Conservation (phyloP, 2,797 vertebrate genomes). For the Euthynnus affinis region DNA sequence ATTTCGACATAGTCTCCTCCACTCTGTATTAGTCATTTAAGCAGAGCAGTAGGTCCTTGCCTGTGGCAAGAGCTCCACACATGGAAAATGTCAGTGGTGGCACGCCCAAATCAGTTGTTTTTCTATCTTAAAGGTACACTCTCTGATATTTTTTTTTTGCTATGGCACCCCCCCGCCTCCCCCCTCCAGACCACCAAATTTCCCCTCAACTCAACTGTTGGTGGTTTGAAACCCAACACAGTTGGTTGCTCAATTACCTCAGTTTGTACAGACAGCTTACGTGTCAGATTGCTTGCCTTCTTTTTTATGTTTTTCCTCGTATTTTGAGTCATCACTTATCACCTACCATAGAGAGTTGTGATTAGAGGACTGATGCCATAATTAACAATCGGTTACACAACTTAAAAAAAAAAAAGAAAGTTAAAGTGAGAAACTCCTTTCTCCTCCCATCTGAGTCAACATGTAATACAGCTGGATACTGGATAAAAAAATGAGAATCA, state of each 20-base stretch:
- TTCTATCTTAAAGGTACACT: constrained; percentile 55
- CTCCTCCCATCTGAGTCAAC: constrained; percentile 3
- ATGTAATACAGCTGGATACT: neutral
- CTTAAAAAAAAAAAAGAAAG: too few relatives aligned
- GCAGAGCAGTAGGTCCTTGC: constrained; percentile 43
- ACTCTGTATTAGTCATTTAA: constrained; percentile 64
- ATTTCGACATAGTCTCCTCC: constrained; percentile 64
- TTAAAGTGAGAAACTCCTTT: neutral
- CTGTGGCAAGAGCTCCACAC: constrained; percentile 49
- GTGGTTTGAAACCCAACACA: too few relatives aligned
- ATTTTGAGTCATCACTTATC: neutral
- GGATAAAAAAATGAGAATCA: neutral
- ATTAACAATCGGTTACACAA: neutral
- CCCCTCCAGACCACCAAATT: neutral
- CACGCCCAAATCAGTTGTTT: constrained; percentile 70
- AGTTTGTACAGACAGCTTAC: neutral
- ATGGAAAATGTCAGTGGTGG: constrained; percentile 59
- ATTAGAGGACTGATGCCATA: neutral
- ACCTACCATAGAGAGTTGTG: neutral
- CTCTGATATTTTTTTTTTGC: constrained; percentile 11
- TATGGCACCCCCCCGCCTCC: too few relatives aligned
- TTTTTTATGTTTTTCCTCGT: neutral
- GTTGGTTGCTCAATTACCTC: neutral
- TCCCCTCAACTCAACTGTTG: neutral
- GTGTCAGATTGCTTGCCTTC: neutral